Evolutionary conservation across 1,140 invertebrate species (phyloP).

Genomic region (Macrotrachela quadricornifera): DNA sequence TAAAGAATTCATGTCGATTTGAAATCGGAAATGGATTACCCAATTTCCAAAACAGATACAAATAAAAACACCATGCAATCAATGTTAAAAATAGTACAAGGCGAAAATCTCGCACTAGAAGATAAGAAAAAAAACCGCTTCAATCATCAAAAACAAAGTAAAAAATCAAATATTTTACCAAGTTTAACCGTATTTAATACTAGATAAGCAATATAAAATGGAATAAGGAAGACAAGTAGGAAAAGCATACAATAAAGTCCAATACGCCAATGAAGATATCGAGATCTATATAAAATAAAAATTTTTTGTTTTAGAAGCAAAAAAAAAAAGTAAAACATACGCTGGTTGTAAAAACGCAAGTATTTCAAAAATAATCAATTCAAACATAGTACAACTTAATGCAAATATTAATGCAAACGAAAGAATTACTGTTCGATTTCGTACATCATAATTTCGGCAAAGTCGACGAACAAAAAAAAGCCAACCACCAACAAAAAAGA

Average conservation of each 20-base stretch:
- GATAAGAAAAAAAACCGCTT: no score
- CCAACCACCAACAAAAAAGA: conserved; percentile 91
- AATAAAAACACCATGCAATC: conserved; percentile 79
- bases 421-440: conserved; percentile 61
- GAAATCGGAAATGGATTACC: conserved; percentile 95
- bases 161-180: no score
- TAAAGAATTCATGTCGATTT: conserved; percentile 69
- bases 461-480: conserved; percentile 94
- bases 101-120: no score
- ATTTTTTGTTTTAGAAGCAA: not conserved
- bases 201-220: conserved; percentile 88
- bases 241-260: conserved; percentile 71
- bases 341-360: conserved; percentile 63
- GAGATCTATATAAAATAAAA: conserved; percentile 44
- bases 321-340: conserved; percentile 27
- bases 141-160: no score
- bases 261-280: conserved; percentile 86
- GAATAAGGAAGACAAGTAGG: conserved; percentile 82
- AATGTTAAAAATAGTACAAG: no score
- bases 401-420: conserved; percentile 93
- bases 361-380: conserved; percentile 99
- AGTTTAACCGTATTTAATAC: no score
- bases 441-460: conserved; percentile 81
- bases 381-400: conserved; percentile 95
- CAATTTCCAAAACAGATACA: conserved; percentile 90